Evolutionary conservation across 2,113 vertebrate species (phyloP).

Genomic region (Gymnocephalus cernua): DNA sequence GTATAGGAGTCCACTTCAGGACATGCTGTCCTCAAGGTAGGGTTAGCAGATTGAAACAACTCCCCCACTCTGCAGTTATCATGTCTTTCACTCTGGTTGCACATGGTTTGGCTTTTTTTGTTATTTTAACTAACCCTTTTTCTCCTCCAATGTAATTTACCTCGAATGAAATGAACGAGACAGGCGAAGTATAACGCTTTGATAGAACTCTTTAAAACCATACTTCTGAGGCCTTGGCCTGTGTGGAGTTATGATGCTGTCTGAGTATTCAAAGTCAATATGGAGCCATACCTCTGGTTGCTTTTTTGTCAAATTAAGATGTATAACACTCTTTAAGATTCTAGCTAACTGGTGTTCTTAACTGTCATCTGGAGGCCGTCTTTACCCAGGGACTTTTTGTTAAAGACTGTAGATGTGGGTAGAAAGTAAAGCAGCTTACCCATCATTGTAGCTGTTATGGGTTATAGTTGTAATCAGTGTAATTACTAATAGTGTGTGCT

Average conservation of each 20-base stretch:
- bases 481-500: constrained; percentile 2
- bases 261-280: not conserved
- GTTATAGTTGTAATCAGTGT: constrained; percentile 10
- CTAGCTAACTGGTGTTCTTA: not conserved
- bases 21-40: constrained; percentile 45
- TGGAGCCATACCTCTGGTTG: not conserved
- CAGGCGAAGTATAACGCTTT: not conserved
- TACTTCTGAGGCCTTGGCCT: not conserved
- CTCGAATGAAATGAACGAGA: not conserved
- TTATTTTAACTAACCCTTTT: not conserved
- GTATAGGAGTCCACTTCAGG: constrained; percentile 56
- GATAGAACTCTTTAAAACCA: not conserved
- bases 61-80: not conserved
- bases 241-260: not conserved
- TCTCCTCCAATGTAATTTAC: not conserved
- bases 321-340: not conserved
- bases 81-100: not conserved
- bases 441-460: constrained; percentile 5
- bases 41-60: constrained; percentile 30
- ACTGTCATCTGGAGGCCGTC: not conserved
- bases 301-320: not conserved
- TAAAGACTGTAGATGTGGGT: not conserved
- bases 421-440: not conserved
- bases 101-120: not conserved
- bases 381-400: not conserved